A percentile compares a stretch with the other conserved stretches of the same genome.
phyloP scores from a whole-genome alignment of 2,888 invertebrate genomes.

The Ennomos quercinarius region DNA sequence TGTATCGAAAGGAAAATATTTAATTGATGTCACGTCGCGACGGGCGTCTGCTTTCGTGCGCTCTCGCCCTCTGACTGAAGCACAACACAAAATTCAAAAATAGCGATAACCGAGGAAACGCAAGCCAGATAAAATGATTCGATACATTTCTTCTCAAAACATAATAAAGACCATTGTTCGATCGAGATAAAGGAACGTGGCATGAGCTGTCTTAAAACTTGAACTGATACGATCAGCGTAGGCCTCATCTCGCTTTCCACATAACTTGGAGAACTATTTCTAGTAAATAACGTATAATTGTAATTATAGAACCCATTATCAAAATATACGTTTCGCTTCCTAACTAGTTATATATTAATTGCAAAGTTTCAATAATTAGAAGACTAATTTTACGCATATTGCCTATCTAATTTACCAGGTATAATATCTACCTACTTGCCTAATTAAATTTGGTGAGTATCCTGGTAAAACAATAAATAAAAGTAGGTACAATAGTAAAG shows the following conservation, averaged over 20 bases:
- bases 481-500: too few relatives aligned
- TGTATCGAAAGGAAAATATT: constrained; percentile 14
- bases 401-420: too few relatives aligned
- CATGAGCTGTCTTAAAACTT: constrained; percentile 16
- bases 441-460: too few relatives aligned
- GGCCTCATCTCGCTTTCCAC: neutral
- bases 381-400: too few relatives aligned
- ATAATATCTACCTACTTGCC: too few relatives aligned
- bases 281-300: too few relatives aligned
- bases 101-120: constrained; percentile 66
- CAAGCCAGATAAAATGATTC: constrained; percentile 39
- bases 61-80: constrained; percentile 59
- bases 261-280: neutral
- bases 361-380: too few relatives aligned
- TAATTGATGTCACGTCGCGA: constrained; percentile 23
- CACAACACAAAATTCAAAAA: constrained; percentile 46
- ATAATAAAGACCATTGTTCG: constrained; percentile 50
- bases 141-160: constrained; percentile 52
- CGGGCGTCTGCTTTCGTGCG: constrained; percentile 58
- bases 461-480: too few relatives aligned
- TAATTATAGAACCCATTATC: too few relatives aligned
- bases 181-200: constrained; percentile 38
- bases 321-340: too few relatives aligned
- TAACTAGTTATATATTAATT: too few relatives aligned
- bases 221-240: neutral